Conservation (phyloP, 2,113 vertebrate species). For the Willisornis vidua region DNA sequence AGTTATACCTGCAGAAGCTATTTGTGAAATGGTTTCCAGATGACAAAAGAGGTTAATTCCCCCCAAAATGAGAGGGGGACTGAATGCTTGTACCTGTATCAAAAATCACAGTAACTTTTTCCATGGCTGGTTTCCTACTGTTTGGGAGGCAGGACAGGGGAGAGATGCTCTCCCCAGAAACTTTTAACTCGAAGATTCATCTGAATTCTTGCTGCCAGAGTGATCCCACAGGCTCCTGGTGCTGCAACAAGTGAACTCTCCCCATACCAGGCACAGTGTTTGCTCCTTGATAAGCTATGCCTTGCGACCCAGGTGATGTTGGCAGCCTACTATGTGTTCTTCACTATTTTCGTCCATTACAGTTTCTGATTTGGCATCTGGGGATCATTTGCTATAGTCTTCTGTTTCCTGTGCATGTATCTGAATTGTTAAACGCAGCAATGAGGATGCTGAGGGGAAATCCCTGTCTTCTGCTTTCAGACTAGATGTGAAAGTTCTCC, state of each 20-base stretch:
- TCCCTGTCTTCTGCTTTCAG: neutral
- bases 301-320: neutral
- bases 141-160: neutral
- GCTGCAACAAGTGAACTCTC: neutral
- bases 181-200: neutral
- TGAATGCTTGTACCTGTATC: neutral
- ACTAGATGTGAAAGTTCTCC: neutral
- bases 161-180: neutral
- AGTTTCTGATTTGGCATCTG: neutral
- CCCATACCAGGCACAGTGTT: fast-evolving
- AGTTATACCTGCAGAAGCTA: conserved; percentile 32
- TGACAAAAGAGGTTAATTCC: neutral
- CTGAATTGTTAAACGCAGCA: neutral
- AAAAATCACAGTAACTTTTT: conserved; percentile 2
- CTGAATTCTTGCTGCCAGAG: neutral
- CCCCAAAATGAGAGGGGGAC: neutral
- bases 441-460: neutral
- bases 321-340: fast-evolving
- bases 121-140: neutral
- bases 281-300: fast-evolving
- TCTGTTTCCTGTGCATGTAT: neutral
- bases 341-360: neutral
- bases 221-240: neutral
- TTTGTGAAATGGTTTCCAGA: conserved; percentile 55
- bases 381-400: neutral